Conservation (phyloP, 2,888 invertebrate species). For the Ophion slaviceki region DNA sequence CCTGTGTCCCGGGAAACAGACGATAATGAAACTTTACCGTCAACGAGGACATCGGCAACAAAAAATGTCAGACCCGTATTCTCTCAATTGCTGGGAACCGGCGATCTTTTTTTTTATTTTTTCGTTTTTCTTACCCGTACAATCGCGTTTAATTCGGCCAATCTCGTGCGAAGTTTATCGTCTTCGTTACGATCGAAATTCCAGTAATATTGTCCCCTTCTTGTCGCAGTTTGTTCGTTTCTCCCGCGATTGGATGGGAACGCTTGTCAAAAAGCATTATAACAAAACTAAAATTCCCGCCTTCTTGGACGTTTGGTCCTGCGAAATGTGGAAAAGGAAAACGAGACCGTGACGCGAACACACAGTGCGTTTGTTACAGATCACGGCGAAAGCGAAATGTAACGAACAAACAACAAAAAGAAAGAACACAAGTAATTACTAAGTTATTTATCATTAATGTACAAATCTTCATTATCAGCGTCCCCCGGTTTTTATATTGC, state of each 20-base stretch:
- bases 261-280: neutral
- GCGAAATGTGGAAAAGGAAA: neutral
- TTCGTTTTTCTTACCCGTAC: neutral
- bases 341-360: neutral
- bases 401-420: slow-evolving; percentile 20
- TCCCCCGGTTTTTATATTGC: slow-evolving; percentile 72
- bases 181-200: slow-evolving; percentile 24
- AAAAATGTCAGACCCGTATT: slow-evolving; percentile 19
- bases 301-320: neutral
- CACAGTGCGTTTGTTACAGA: slow-evolving; percentile 22
- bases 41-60: slow-evolving; percentile 21
- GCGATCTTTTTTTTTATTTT: slow-evolving; percentile 24
- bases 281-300: neutral
- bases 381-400: neutral
- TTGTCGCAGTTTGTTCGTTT: slow-evolving; percentile 9
- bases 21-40: slow-evolving; percentile 6
- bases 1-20: slow-evolving; percentile 28
- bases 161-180: slow-evolving; percentile 28
- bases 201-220: neutral
- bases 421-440: slow-evolving; percentile 71
- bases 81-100: slow-evolving; percentile 36
- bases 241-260: neutral
- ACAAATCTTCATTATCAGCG: slow-evolving; percentile 72
- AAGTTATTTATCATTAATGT: slow-evolving; percentile 79
- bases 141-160: slow-evolving; percentile 22